phyloP scores from a whole-genome alignment of 2,113 vertebrate genomes.

The Actenoides hombroni region DNA sequence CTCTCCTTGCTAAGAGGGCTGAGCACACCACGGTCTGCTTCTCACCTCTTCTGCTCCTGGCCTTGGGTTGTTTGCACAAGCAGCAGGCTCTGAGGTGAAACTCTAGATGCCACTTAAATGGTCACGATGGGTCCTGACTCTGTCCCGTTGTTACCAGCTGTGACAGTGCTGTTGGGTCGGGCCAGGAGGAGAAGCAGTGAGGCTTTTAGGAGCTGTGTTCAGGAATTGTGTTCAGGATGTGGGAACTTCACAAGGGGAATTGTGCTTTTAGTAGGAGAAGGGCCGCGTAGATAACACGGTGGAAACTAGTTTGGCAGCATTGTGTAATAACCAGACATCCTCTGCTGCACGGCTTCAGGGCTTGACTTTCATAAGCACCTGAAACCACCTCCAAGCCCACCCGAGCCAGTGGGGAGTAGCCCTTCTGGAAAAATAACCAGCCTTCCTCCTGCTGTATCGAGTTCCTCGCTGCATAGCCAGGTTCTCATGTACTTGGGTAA shows the following conservation, averaged over 20 bases:
- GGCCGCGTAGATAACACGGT: fast-evolving
- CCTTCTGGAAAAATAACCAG: not conserved
- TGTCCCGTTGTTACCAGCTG: not conserved
- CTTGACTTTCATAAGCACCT: constrained; percentile 1
- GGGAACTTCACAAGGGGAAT: not conserved
- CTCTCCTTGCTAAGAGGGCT: not conserved
- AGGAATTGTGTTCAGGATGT: not conserved
- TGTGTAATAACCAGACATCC: not conserved
- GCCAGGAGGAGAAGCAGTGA: not conserved
- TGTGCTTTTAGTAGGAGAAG: not conserved
- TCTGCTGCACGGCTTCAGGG: not conserved
- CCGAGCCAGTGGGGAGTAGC: not conserved
- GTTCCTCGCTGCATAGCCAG: fast-evolving
- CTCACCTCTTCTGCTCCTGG: not conserved
- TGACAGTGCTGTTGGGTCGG: not conserved
- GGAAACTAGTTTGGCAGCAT: not conserved
- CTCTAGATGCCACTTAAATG: not conserved
- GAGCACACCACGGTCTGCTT: not conserved
- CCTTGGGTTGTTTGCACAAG: not conserved
- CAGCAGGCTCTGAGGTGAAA: not conserved
- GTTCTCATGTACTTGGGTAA: not conserved
- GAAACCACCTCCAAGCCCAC: not conserved
- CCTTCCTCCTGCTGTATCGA: not conserved
- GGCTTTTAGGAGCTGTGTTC: fast-evolving
- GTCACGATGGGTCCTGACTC: not conserved